These are phyloP conservation scores for Ophion ventricosus DNA, from an alignment of 2,888 invertebrate species.

Conservation along the genomic window DNA sequence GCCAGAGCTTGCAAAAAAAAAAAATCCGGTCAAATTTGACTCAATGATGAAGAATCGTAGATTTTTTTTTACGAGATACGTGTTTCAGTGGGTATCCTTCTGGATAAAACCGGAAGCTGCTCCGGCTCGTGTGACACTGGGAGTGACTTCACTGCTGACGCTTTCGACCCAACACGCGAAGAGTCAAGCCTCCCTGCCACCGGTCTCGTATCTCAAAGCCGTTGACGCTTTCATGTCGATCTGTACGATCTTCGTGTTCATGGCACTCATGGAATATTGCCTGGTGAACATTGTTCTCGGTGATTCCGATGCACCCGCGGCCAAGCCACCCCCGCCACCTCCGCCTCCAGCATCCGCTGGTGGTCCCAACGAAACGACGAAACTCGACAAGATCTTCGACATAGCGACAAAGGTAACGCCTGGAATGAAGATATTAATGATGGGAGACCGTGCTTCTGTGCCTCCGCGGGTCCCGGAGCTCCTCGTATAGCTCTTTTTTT, in stretches of 20 bases:
- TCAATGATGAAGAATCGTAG: background rate
- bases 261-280: constrained; percentile 97
- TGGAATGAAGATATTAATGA: constrained; percentile 65
- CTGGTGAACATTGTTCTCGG: constrained; percentile 93
- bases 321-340: constrained; percentile 86
- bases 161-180: constrained; percentile 96
- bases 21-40: background rate
- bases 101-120: constrained; percentile 98
- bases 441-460: constrained; percentile 70
- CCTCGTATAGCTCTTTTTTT: constrained; percentile 9
- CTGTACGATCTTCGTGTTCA: constrained; percentile 96
- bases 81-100: constrained; percentile 93
- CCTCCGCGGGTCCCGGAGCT: constrained; percentile 68
- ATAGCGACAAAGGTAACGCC: constrained; percentile 83
- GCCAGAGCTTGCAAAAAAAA: background rate
- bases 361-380: constrained; percentile 83
- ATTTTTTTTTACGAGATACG: background rate
- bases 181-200: constrained; percentile 95
- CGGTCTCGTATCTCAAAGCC: constrained; percentile 96
- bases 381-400: constrained; percentile 85
- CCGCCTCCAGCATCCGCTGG: constrained; percentile 85
- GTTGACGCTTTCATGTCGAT: constrained; percentile 97
- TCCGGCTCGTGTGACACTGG: constrained; percentile 95
- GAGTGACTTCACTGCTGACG: constrained; percentile 95
- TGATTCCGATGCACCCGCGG: constrained; percentile 87